Evolutionary conservation across 1,140 invertebrate genomes (phyloP).

Genomic region (Cotesia chilonis): DNA sequence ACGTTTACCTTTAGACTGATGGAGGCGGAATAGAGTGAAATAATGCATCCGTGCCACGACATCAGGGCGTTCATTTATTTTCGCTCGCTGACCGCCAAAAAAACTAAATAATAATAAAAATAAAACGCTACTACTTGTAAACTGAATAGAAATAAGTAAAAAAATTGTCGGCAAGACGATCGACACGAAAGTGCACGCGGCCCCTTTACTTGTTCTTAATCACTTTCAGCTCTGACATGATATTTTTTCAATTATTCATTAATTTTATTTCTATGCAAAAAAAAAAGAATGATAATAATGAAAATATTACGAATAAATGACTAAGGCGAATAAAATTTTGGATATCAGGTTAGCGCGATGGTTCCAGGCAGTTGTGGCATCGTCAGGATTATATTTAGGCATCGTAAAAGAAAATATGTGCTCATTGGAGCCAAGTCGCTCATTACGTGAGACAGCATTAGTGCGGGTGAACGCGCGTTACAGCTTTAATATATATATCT

Average conservation of each 20-base stretch:
- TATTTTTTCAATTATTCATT: conserved; percentile 10
- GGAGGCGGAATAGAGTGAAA: conserved; percentile 21
- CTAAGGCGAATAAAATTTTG: background rate
- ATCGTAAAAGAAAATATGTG: conserved; percentile 66
- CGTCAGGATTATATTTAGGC: conserved; percentile 66
- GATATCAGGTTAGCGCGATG: conserved; percentile 35
- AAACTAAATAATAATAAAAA: background rate
- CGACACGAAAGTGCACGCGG: conserved; percentile 37
- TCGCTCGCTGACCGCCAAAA: conserved; percentile 35
- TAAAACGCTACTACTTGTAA: background rate
- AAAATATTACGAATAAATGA: background rate
- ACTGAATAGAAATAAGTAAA: conserved; percentile 31
- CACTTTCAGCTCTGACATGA: conserved; percentile 19
- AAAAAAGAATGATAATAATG: background rate
- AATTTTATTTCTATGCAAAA: background rate
- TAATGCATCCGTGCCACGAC: conserved; percentile 37
- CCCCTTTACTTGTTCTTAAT: conserved; percentile 8
- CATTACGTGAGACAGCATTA: conserved; percentile 64
- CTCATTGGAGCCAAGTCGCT: conserved; percentile 64
- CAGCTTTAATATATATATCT: no score
- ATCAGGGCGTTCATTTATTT: conserved; percentile 37
- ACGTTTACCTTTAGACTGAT: conserved; percentile 25
- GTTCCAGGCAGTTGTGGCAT: conserved; percentile 45
- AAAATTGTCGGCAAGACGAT: conserved; percentile 25
- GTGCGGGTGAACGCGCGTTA: conserved; percentile 40